These are phyloP conservation scores for Trachythela sp. DNA, from an alignment of 64 coral and sea anemone species.

Conservation along the genomic window DNA sequence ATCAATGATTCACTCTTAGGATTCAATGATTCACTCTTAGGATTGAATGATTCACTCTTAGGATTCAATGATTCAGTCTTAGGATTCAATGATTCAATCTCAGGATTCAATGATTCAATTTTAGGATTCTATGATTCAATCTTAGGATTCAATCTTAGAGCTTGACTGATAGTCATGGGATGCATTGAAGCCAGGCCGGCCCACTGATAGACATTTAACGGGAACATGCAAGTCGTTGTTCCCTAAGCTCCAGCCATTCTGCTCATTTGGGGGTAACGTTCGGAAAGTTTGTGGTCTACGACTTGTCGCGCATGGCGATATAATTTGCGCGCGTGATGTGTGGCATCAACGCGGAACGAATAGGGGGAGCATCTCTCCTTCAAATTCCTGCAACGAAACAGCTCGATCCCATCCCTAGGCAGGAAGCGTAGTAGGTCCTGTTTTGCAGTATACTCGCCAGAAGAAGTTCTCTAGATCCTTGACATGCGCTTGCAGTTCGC, in stretches of 20 bases:
- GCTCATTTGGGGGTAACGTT: background rate
- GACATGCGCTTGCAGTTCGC: background rate
- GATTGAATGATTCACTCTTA: no score
- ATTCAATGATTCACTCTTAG: no score
- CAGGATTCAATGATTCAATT: no score
- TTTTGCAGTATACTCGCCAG: background rate
- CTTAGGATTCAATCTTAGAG: no score
- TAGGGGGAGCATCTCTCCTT: background rate
- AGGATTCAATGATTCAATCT: no score
- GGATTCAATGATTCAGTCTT: no score
- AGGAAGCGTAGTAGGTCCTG: constrained; percentile 11
- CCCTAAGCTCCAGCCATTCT: background rate
- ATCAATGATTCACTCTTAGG: no score
- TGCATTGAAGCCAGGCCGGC: no score
- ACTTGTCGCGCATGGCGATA: background rate
- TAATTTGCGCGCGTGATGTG: background rate
- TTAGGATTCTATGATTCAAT: no score
- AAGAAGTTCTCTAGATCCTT: constrained; percentile 10
- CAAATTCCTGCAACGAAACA: constrained; percentile 22
- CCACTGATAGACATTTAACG: background rate
- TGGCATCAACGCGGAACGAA: background rate
- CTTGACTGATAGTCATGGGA: no score
- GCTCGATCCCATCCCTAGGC: background rate
- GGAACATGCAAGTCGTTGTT: background rate
- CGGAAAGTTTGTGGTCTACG: background rate